Evolutionary conservation across 2,113 vertebrate species (phyloP).

Genomic region (Petrocephalus zakoni): DNA sequence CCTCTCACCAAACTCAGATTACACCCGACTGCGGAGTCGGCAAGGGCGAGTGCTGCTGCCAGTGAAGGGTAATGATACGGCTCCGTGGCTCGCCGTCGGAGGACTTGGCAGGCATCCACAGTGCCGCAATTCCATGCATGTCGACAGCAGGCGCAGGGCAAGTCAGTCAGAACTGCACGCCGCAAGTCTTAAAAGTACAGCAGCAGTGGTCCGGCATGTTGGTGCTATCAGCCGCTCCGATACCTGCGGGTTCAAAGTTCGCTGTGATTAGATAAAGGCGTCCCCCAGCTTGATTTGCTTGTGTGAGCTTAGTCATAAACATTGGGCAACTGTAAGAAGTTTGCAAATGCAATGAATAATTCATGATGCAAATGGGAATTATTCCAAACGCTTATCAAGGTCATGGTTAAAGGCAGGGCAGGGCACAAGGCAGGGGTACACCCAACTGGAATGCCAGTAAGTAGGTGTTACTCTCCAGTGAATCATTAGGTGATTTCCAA

Average conservation of each 20-base stretch:
- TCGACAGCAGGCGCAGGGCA: conserved; percentile 12
- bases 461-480: background rate
- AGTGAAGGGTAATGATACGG: conserved; percentile 23
- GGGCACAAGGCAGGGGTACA: background rate
- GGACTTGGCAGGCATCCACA: conserved; percentile 14
- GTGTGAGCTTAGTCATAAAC: conserved; percentile 17
- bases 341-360: background rate
- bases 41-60: conserved; percentile 15
- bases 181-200: background rate
- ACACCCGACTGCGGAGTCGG: background rate
- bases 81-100: background rate
- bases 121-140: conserved; percentile 21
- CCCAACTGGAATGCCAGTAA: background rate
- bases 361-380: background rate
- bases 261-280: conserved; percentile 28
- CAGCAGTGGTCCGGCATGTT: background rate
- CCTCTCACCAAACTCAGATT: background rate
- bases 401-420: background rate
- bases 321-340: background rate
- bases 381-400: background rate
- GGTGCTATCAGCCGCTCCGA: background rate
- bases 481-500: background rate
- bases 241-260: conserved; percentile 29
- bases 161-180: background rate
- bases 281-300: conserved; percentile 4